Base-by-base conservation (phyloP, 1,140 invertebrate species). In the Anoplophora glabripennis region DNA sequence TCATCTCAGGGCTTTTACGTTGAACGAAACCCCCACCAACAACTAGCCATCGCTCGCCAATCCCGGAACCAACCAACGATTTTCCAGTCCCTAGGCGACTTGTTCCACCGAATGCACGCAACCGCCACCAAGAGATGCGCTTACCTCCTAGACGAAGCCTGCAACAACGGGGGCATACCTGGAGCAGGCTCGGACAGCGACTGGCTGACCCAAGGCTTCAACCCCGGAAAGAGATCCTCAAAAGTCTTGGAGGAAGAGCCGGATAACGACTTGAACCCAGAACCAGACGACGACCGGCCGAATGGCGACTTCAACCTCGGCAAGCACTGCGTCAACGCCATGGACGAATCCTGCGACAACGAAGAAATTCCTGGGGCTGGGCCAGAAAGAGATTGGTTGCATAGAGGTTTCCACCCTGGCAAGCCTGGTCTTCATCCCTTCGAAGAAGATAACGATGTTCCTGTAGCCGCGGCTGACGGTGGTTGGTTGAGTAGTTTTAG, bases 371-470 rank as follows among this genome's bases (percentile, higher is more conserved):
- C 59, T n/a, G 59, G 59, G 15, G 53, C 59, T 18, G 36, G 14
- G 4, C 34, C 59, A 9, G 59, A 61, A 15, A 52, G 36, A n/a
- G 59, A 57, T 15, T 57, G 53, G 59, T 9, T 61, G 14, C 18
- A 53, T 33, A 44, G 53, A 36, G 58, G 58, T n/a, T 60, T 60
- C 12, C 54, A 51, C 15, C 58, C 58, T 28, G 58, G 58, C 54
- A 60, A 60, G 41, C 12, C 51, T 11, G 49, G 58, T 35, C 52
- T 53, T 18, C 54, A 55, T 47, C 45, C 54, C 11, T 52, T 52
- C 36, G 58, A 60, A 10, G 58, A 60, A 54, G 52, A 40, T 7
- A 40, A 40, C 2, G 14, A 7, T 17, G 28, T 62, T 28, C 18
- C 48, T 18, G 60, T 54, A 34, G 60, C 60, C 40, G 34, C 47